Conservation (phyloP, 2,113 vertebrate species). For the Vulpes vulpes region DNA sequence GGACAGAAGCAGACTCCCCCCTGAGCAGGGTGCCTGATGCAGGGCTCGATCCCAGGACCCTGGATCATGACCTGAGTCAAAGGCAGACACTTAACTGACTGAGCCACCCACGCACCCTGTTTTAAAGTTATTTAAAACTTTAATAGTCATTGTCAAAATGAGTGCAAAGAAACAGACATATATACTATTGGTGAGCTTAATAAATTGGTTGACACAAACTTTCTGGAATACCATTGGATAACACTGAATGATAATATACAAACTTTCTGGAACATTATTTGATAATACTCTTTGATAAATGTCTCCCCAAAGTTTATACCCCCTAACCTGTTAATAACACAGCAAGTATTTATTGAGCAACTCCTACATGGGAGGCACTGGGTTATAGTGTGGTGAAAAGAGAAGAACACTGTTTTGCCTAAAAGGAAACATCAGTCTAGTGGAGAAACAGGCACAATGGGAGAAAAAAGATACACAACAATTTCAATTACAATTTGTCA, state of each 20-base stretch:
- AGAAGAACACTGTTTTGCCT: not conserved
- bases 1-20: too few species aligned
- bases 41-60: too few species aligned
- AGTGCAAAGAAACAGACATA: not conserved
- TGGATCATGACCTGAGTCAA: too few species aligned
- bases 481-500: not conserved
- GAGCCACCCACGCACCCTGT: not conserved
- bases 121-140: constrained; percentile 51
- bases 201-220: not conserved
- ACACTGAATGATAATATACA: not conserved
- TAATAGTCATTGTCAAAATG: not conserved
- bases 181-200: not conserved
- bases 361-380: not conserved
- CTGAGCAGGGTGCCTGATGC: too few species aligned
- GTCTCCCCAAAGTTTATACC: not conserved
- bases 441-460: not conserved
- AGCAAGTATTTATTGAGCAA: not conserved
- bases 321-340: not conserved
- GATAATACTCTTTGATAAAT: not conserved
- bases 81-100: too few species aligned
- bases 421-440: not conserved
- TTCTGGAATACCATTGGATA: not conserved
- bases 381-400: not conserved
- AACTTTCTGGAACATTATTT: not conserved
- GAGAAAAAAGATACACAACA: not conserved